Percentiles rank a stretch among this genome's conserved stretches.
phyloP scores from a whole-genome alignment of 2,113 vertebrate genomes.

The Carettochelys insculpta region DNA sequence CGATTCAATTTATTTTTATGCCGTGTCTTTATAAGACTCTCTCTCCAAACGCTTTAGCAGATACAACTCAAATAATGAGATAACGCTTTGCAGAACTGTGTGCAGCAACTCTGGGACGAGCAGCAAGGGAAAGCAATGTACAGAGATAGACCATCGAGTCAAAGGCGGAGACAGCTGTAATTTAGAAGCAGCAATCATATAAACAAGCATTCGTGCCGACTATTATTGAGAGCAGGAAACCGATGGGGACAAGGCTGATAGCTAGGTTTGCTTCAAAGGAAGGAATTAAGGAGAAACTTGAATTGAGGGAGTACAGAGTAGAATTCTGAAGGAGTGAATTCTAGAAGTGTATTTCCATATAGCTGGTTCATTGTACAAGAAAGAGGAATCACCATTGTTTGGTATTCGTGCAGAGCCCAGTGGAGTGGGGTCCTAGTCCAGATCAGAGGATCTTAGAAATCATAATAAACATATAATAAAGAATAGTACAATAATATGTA shows the following conservation, averaged over 20 bases:
- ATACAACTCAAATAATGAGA: slow-evolving; percentile 72
- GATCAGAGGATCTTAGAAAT: not conserved
- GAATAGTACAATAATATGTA: not conserved
- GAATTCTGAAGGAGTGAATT: slow-evolving; percentile 34
- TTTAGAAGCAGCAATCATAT: slow-evolving; percentile 40
- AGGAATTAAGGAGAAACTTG: slow-evolving; percentile 63
- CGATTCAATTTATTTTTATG: slow-evolving; percentile 74
- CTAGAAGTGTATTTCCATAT: slow-evolving; percentile 6
- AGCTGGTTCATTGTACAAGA: slow-evolving; percentile 9
- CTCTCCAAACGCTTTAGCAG: slow-evolving; percentile 70
- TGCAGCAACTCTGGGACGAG: slow-evolving; percentile 30
- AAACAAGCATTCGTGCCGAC: slow-evolving; percentile 28
- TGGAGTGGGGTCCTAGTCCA: not conserved
- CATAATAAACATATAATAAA: not conserved
- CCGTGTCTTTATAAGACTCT: slow-evolving; percentile 67
- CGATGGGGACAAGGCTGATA: slow-evolving; percentile 41
- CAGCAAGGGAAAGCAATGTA: not conserved
- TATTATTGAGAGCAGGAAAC: slow-evolving; percentile 27
- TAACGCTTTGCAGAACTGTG: slow-evolving; percentile 63
- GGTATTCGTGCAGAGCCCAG: not conserved
- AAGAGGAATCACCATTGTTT: not conserved
- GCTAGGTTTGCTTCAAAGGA: not conserved
- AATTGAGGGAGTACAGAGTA: not conserved
- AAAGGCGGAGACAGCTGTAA: not conserved
- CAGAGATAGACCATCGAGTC: slow-evolving; percentile 35